A percentile compares a stretch with the other conserved stretches of the same genome.
Evolutionary conservation across 2,797 vertebrate genomes (phyloP).

Genomic region (Tangara arthus): DNA sequence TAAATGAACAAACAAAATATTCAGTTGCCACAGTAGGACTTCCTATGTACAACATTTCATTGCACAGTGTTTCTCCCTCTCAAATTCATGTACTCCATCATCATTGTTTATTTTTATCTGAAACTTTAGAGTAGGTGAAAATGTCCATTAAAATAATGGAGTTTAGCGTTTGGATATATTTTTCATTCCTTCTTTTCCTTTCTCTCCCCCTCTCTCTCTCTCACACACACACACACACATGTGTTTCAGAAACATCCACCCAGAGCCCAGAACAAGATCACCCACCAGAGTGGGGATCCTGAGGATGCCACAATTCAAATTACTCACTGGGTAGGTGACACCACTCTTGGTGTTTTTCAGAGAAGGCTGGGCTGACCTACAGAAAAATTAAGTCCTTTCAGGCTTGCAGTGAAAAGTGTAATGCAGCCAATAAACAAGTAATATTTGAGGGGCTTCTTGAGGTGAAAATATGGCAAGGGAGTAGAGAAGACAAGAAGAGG

Average conservation of each 20-base stretch:
- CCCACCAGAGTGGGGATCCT: not conserved
- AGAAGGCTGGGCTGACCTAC: not conserved
- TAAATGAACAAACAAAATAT: not conserved
- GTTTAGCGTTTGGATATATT: not conserved
- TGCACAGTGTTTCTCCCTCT: not conserved
- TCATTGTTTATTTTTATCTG: not conserved
- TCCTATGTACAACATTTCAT: not conserved
- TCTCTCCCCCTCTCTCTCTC: fast-evolving
- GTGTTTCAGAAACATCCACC: not conserved
- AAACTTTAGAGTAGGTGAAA: not conserved
- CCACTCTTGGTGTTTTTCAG: not conserved
- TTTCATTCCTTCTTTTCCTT: not conserved
- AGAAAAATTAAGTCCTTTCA: not conserved
- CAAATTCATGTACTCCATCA: fast-evolving
- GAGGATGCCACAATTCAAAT: not conserved
- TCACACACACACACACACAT: fast-evolving
- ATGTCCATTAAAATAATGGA: not conserved
- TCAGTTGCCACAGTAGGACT: not conserved
- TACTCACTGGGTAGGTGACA: not conserved
- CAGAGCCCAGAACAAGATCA: not conserved
- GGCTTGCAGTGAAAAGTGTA: not conserved
- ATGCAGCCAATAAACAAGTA: not conserved
- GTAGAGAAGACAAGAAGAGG: not conserved
- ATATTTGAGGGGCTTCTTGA: not conserved
- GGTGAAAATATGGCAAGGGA: not conserved